These are phyloP conservation scores for Macquaria australasica DNA, from an alignment of 2,113 vertebrate species.

Conservation along the genomic window DNA sequence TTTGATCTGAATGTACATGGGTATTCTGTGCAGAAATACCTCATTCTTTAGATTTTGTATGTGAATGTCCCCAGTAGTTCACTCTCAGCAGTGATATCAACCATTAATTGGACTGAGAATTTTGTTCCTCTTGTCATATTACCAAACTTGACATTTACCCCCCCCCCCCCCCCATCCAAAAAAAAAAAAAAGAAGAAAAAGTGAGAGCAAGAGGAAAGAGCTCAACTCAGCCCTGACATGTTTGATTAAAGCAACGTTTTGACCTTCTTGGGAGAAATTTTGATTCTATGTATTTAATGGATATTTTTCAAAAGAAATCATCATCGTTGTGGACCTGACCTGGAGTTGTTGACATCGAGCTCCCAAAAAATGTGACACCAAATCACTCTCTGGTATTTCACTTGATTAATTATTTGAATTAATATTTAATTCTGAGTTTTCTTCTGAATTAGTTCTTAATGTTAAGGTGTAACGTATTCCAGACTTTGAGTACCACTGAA, in stretches of 20 bases:
- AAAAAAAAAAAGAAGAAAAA: neutral
- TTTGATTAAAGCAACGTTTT: slow-evolving; percentile 34
- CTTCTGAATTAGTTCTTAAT: neutral
- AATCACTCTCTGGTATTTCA: neutral
- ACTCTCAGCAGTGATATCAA: slow-evolving; percentile 6
- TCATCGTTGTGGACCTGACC: neutral
- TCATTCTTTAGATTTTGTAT: slow-evolving; percentile 8
- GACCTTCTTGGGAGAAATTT: slow-evolving; percentile 24
- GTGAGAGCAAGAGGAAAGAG: slow-evolving; percentile 8
- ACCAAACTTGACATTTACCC: slow-evolving; percentile 57
- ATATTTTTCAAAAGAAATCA: slow-evolving; percentile 11
- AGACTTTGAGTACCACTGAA: neutral
- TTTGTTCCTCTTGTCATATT: slow-evolving; percentile 56
- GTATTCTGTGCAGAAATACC: neutral
- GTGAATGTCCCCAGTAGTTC: slow-evolving; percentile 14
- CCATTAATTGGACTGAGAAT: slow-evolving; percentile 50
- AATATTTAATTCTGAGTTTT: slow-evolving; percentile 9
- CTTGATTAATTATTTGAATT: neutral
- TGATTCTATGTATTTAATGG: neutral
- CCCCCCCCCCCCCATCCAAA: neutral
- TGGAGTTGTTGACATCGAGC: neutral
- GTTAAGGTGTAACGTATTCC: neutral
- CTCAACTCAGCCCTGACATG: neutral
- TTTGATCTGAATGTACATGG: neutral
- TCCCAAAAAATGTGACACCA: neutral